Evolutionary conservation across 2,888 invertebrate species (phyloP).

Genomic region (Nebria salina): DNA sequence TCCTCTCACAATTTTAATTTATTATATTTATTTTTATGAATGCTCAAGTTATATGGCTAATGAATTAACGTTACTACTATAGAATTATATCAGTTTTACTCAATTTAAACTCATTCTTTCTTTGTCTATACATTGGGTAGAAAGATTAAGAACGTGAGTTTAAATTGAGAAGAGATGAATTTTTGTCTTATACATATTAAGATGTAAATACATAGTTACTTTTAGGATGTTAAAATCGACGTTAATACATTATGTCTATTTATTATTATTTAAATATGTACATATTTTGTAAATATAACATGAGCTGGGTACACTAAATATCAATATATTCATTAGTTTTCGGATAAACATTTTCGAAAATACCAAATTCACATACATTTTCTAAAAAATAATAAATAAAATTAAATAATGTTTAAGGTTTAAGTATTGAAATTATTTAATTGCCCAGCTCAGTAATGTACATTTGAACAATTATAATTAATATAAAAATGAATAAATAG

Average conservation of each 20-base stretch:
- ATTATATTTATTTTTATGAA: neutral
- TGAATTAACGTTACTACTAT: neutral
- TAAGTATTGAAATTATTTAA: too few species aligned
- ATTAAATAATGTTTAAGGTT: too few species aligned
- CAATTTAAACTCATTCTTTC: too few species aligned
- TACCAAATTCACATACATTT: too few species aligned
- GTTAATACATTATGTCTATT: neutral
- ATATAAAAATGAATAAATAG: slow-evolving; percentile 58
- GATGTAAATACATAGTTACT: too few species aligned
- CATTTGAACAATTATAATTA: neutral
- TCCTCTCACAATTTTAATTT: neutral
- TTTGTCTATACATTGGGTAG: too few species aligned
- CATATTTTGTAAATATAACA: neutral
- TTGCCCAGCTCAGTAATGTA: too few species aligned
- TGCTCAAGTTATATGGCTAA: neutral
- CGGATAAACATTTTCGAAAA: neutral
- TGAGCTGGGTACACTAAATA: neutral
- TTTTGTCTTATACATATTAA: neutral
- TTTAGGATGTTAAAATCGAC: neutral
- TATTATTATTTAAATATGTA: neutral
- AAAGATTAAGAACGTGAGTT: too few species aligned
- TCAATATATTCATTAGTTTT: neutral
- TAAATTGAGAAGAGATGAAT: neutral
- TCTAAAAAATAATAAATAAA: too few species aligned
- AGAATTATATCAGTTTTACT: too few species aligned